Evolutionary conservation across 2,888 invertebrate genomes (phyloP), one percentile per base, ranked within the genome.

Genomic region (Fissipunctia ypsillon): DNA sequence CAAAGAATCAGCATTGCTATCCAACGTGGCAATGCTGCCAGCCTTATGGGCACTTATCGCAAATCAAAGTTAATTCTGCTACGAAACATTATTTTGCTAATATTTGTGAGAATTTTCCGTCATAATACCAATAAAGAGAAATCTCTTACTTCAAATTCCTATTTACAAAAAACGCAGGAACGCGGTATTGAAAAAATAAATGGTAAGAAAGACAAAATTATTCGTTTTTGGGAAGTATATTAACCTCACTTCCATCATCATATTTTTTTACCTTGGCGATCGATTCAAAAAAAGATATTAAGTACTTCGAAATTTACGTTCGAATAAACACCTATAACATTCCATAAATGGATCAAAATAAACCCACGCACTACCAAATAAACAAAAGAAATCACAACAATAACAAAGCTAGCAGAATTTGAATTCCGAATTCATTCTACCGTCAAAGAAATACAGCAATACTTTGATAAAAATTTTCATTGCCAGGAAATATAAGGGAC

Each of bases 391-490:
- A 72, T 14, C 19, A 72, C 35, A 31, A 22, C 10, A 28, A 3
- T 16, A 16, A 63, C 48, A 63, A 63, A 48, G 12, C 41, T 19
- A n/a, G 10, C 61, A 35, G 43, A 43, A 71, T 60, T 71, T 60
- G n/a, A 71, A 73, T 31, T 43, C 45, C 35, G n/a, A 38, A 28
- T 56, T 73, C 16, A 71, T 56, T 64, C 28, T 41, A 64, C 41
- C 31, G 64, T 56, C 31, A 73, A 73, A 73, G 56, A 63, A 64
- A 63, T 48, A 73, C 52, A 45, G 61, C 52, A 41, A 56, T 31
- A 48, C 54, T 54, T 48, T 19, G 68, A 75, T 75, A 76, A 68
- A 73, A 67, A 76, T 68, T 75, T 74, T 74, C 25, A 61, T 67
- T 50, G 5, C 54, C 28, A 25, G 60, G 31, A 67, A 67, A 48